Percentiles rank a stretch among this genome's conserved stretches.
These are phyloP conservation scores for Calliopsis andreniformis DNA, from an alignment of 1,140 invertebrate genomes.

Conservation along the genomic window DNA sequence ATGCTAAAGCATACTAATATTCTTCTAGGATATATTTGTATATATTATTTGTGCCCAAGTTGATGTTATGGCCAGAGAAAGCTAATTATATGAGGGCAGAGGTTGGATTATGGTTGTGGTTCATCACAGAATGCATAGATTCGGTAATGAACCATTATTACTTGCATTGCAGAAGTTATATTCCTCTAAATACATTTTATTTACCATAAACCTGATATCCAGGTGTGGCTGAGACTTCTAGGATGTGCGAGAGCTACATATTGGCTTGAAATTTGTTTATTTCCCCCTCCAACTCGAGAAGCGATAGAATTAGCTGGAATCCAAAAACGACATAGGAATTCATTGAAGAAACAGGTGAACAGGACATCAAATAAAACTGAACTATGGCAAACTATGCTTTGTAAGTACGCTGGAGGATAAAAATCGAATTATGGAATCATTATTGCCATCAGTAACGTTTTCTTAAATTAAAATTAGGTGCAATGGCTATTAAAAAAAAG, in stretches of 20 bases:
- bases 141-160: slow-evolving; percentile 63
- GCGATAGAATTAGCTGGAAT: slow-evolving; percentile 67
- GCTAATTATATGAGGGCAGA: slow-evolving; percentile 52
- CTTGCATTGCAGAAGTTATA: background rate
- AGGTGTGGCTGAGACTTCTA: slow-evolving; percentile 68
- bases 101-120: slow-evolving; percentile 71
- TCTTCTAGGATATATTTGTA: slow-evolving; percentile 71
- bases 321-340: slow-evolving; percentile 66
- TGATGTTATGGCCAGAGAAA: slow-evolving; percentile 62
- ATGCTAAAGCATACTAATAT: background rate
- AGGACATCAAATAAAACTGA: slow-evolving; percentile 50
- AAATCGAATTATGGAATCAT: background rate
- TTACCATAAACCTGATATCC: background rate
- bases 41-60: slow-evolving; percentile 70
- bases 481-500: slow-evolving; percentile 69
- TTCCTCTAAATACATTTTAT: background rate
- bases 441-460: background rate
- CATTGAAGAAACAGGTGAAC: slow-evolving; percentile 52
- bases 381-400: slow-evolving; percentile 66
- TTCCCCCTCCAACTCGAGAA: slow-evolving; percentile 67
- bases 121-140: slow-evolving; percentile 68
- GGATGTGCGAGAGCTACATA: slow-evolving; percentile 54
- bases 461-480: slow-evolving; percentile 57
- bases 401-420: slow-evolving; percentile 50
- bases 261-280: slow-evolving; percentile 69